These are phyloP conservation scores for Crotalus horridus DNA, from an alignment of 2,113 vertebrate genomes.

Conservation along the genomic window DNA sequence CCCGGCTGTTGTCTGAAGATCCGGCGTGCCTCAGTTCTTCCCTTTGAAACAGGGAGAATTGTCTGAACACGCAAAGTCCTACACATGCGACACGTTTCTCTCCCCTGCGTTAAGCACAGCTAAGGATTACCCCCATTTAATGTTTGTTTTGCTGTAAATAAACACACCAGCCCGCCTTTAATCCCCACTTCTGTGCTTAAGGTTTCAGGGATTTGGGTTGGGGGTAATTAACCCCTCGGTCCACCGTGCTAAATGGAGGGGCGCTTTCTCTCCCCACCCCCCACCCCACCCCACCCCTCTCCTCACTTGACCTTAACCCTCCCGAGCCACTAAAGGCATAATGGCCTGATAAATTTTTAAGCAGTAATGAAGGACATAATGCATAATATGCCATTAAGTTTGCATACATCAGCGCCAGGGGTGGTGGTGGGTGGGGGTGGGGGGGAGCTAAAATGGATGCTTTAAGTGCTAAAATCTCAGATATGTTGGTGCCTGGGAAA, in stretches of 20 bases:
- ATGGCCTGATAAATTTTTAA: slow-evolving; percentile 91
- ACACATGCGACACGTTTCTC: background rate
- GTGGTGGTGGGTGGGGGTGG: background rate
- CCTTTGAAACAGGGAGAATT: background rate
- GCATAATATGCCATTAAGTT: slow-evolving; percentile 82
- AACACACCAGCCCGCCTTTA: slow-evolving; percentile 59
- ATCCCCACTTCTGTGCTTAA: slow-evolving; percentile 65
- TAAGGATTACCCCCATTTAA: slow-evolving; percentile 43
- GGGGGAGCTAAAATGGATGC: slow-evolving; percentile 62
- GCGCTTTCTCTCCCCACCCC: slow-evolving; percentile 42
- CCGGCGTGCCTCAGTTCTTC: no score
- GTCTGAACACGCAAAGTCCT: slow-evolving; percentile 1
- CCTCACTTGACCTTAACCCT: slow-evolving; percentile 35
- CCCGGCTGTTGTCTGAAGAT: background rate
- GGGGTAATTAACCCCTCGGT: slow-evolving; percentile 80
- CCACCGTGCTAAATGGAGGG: slow-evolving; percentile 47
- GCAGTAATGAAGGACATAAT: slow-evolving; percentile 79
- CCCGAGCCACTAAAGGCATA: slow-evolving; percentile 75
- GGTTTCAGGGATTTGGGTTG: slow-evolving; percentile 59
- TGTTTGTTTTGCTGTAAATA: slow-evolving; percentile 70
- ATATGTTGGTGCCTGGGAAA: slow-evolving; percentile 36
- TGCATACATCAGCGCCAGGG: slow-evolving; percentile 37
- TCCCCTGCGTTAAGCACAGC: slow-evolving; percentile 35
- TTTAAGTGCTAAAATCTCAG: slow-evolving; percentile 67
- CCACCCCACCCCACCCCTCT: background rate